A percentile compares a stretch with the other conserved stretches of the same genome.
Evolutionary conservation across 2,113 vertebrate genomes (phyloP).

Genomic region (Copsychus sechellarum): DNA sequence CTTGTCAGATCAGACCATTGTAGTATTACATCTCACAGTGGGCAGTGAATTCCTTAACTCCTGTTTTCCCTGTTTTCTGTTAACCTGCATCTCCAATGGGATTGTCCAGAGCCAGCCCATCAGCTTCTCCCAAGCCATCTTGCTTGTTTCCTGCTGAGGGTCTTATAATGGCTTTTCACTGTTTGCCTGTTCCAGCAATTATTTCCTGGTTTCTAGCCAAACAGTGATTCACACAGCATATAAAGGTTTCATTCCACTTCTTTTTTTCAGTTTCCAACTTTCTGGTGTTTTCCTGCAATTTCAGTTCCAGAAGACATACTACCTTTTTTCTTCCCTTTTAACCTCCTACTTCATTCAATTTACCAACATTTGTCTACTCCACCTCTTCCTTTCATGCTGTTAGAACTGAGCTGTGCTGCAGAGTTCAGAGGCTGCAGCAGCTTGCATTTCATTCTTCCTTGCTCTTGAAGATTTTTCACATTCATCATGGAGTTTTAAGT

Average conservation of each 20-base stretch:
- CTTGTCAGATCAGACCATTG: not conserved
- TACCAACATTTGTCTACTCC: not conserved
- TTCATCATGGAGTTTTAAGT: not conserved
- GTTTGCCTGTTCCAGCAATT: constrained; percentile 50
- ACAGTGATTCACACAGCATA: constrained; percentile 33
- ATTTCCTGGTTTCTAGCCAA: constrained; percentile 57
- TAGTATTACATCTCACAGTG: not conserved
- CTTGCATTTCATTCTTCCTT: not conserved
- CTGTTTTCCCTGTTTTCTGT: not conserved
- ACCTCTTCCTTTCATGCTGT: not conserved
- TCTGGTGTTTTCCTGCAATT: constrained; percentile 49
- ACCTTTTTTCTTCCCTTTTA: not conserved
- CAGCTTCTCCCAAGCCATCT: constrained; percentile 27
- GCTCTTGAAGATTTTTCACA: not conserved
- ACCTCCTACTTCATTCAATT: constrained; percentile 1
- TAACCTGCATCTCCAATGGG: not conserved
- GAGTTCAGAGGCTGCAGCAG: not conserved
- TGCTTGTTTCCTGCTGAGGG: constrained; percentile 35
- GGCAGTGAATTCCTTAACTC: not conserved
- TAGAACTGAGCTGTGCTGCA: not conserved
- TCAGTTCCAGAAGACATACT: not conserved
- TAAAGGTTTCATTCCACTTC: constrained; percentile 56
- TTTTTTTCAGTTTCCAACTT: constrained; percentile 48
- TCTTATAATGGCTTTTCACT: constrained; percentile 33
- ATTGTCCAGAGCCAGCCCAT: not conserved